A percentile compares a stretch with the other conserved stretches of the same genome.
phyloP scores from a whole-genome alignment of 2,888 invertebrate species.

The Caenorhabditis japonica region DNA sequence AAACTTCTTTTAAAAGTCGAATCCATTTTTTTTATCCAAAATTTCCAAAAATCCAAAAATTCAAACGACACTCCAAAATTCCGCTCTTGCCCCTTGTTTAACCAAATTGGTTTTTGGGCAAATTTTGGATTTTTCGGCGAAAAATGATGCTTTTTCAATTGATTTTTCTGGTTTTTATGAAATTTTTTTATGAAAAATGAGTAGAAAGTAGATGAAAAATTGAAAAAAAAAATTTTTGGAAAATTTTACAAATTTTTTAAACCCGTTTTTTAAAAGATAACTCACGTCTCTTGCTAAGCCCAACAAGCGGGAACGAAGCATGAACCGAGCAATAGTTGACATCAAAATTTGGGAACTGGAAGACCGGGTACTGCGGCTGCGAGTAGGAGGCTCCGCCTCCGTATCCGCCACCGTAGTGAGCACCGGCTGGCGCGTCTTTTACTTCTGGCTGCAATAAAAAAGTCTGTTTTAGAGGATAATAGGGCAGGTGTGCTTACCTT shows the following conservation, averaged over 20 bases:
- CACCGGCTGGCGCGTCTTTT: conserved; percentile 35
- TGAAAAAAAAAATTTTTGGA: no score
- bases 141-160: background rate
- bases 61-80: no score
- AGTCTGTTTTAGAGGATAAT: background rate
- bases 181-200: no score
- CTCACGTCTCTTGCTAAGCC: conserved; percentile 43
- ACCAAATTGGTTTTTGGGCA: no score
- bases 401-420: conserved; percentile 37
- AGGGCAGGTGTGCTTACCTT: conserved; percentile 6
- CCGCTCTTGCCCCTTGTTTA: no score
- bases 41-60: background rate
- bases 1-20: no score
- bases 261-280: conserved; percentile 5
- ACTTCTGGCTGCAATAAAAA: conserved; percentile 26
- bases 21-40: background rate
- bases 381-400: conserved; percentile 17
- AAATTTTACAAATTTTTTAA: background rate
- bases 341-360: conserved; percentile 59
- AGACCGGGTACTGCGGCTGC: conserved; percentile 53
- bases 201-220: no score
- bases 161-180: background rate
- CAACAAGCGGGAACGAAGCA: conserved; percentile 64
- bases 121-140: background rate
- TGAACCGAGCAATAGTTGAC: conserved; percentile 68